Evolutionary conservation across 2,113 vertebrate genomes (phyloP).

Genomic region (Cinclus mexicanus): DNA sequence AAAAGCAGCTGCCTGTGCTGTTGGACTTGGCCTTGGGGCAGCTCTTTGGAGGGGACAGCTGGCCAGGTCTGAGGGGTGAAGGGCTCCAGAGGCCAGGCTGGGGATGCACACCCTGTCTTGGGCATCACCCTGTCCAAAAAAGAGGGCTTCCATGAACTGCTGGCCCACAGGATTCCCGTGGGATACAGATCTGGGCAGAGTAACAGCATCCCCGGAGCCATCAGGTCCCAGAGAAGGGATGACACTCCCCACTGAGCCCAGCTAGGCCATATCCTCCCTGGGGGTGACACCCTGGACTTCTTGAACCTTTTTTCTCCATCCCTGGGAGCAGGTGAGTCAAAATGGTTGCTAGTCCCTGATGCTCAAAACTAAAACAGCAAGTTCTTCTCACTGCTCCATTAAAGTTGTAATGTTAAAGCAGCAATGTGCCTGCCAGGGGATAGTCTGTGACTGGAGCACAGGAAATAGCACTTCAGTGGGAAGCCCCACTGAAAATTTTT

Average conservation of each 20-base stretch:
- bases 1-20: neutral
- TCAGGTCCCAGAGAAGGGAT: rapidly evolving
- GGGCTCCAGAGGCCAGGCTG: neutral
- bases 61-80: neutral
- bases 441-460: neutral
- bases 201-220: neutral
- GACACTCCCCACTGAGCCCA: neutral
- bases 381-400: neutral
- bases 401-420: slow-evolving; percentile 27
- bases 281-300: neutral
- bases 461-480: slow-evolving; percentile 19
- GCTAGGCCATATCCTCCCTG: neutral
- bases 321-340: neutral
- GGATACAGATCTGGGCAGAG: neutral
- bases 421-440: neutral
- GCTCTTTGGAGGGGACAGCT: neutral
- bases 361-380: neutral
- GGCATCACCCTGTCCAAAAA: rapidly evolving
- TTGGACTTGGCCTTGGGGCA: neutral
- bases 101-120: neutral
- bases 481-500: slow-evolving; percentile 16
- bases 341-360: neutral
- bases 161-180: neutral
- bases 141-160: neutral
- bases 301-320: neutral